These are phyloP conservation scores for Helicoverpa assulta DNA, from an alignment of 2,888 invertebrate species.

Conservation along the genomic window DNA sequence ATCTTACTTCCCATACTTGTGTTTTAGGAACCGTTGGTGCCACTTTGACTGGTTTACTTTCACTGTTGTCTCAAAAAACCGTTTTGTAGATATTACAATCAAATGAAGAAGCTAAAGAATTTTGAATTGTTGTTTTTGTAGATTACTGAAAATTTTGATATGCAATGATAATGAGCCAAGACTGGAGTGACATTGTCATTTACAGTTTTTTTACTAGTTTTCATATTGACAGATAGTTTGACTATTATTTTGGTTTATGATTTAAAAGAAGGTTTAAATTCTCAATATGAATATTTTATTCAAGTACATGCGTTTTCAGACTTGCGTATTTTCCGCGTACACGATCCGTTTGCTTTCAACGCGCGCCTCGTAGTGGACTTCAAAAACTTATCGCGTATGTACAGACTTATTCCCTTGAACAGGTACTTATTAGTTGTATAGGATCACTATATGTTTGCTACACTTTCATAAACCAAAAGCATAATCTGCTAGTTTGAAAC, in stretches of 20 bases:
- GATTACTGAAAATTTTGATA: slow-evolving; percentile 38
- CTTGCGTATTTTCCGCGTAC: too few species aligned
- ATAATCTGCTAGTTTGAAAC: too few species aligned
- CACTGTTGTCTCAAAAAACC: slow-evolving; percentile 7
- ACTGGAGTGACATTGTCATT: slow-evolving; percentile 5
- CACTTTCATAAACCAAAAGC: too few species aligned
- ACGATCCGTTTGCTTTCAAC: too few species aligned
- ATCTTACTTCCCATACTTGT: slow-evolving; percentile 84
- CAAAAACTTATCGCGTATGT: too few species aligned
- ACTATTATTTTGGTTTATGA: too few species aligned
- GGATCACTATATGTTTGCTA: too few species aligned
- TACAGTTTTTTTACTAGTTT: not conserved
- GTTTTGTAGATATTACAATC: not conserved
- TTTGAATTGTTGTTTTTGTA: slow-evolving; percentile 25
- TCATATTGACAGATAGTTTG: not conserved
- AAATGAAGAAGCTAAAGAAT: slow-evolving; percentile 11
- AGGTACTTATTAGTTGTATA: too few species aligned
- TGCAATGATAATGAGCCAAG: slow-evolving; percentile 1
- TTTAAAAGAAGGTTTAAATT: not conserved
- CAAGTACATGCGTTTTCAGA: too few species aligned
- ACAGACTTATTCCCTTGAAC: too few species aligned
- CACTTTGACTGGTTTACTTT: slow-evolving; percentile 74
- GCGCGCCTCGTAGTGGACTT: too few species aligned
- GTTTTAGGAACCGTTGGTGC: slow-evolving; percentile 69
- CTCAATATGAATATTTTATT: not conserved